These are phyloP conservation scores for Arvicanthis niloticus DNA, from an alignment of 2,113 vertebrate species.

Conservation along the genomic window DNA sequence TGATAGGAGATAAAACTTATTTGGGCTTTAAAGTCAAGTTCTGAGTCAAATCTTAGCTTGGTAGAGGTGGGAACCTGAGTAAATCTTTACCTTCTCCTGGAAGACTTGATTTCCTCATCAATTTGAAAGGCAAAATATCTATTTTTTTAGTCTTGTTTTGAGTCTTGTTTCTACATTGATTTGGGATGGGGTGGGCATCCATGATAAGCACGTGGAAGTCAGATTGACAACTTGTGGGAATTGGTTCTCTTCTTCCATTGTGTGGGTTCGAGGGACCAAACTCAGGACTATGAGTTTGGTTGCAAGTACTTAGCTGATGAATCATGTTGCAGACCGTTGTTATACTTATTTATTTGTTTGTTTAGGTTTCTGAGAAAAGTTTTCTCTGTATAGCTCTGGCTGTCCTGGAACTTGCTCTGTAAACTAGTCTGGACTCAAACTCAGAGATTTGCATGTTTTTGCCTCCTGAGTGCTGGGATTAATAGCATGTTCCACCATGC, in stretches of 20 bases:
- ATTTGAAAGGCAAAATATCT: background rate
- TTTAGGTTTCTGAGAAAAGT: background rate
- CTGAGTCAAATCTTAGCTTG: conserved; percentile 25
- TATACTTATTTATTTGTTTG: background rate
- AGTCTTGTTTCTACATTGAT: background rate
- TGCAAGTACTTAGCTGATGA: background rate
- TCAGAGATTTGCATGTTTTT: background rate
- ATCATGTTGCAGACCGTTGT: background rate
- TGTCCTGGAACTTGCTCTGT: background rate
- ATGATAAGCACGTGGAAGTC: background rate
- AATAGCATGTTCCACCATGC: background rate
- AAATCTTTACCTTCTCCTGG: conserved; percentile 25
- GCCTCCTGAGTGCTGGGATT: background rate
- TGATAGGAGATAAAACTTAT: background rate
- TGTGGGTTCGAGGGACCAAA: background rate
- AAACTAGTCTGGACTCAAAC: background rate
- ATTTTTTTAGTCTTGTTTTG: background rate
- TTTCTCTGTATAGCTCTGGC: background rate
- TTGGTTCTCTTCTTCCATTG: background rate
- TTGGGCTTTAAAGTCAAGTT: background rate
- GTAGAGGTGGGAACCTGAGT: background rate
- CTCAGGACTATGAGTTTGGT: background rate
- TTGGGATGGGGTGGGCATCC: background rate
- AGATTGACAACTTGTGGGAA: background rate
- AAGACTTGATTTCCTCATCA: conserved; percentile 2